Conservation (phyloP, 2,797 vertebrate species). For the Cheirogaleus major region DNA sequence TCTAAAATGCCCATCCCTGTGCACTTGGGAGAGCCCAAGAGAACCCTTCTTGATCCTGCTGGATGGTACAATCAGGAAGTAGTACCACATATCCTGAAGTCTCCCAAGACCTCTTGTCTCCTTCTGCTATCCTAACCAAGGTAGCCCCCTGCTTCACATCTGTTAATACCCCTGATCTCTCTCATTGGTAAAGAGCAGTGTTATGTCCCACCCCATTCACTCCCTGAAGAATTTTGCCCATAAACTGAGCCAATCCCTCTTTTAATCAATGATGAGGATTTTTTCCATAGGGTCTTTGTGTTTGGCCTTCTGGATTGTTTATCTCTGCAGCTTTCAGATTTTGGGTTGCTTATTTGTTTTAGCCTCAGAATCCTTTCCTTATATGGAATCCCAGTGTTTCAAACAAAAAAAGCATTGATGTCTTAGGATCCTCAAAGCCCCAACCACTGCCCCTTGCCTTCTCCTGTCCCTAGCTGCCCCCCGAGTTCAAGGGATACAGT, state of each 20-base stretch:
- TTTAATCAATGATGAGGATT: not conserved
- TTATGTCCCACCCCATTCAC: fast-evolving
- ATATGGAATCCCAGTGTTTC: not conserved
- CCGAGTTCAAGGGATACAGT: not conserved
- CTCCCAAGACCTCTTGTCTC: not conserved
- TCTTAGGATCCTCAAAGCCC: not conserved
- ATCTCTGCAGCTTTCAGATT: not conserved
- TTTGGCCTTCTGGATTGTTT: not conserved
- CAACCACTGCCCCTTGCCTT: not conserved
- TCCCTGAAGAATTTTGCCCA: not conserved
- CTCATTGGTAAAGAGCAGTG: not conserved
- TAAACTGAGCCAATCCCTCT: not conserved
- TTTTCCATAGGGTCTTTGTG: not conserved
- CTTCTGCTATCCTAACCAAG: not conserved
- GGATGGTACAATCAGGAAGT: not conserved
- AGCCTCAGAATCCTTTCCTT: not conserved
- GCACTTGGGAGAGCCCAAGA: not conserved
- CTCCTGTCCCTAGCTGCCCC: too few relatives aligned
- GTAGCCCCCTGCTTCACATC: not conserved
- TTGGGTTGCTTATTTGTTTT: not conserved
- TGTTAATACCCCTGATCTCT: not conserved
- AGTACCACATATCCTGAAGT: fast-evolving
- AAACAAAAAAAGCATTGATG: not conserved
- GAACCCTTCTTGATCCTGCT: not conserved
- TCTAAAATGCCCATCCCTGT: not conserved